A percentile compares a stretch with the other conserved stretches of the same genome.
phyloP scores from a whole-genome alignment of 2,113 vertebrate species.

The Pelusios castaneus region DNA sequence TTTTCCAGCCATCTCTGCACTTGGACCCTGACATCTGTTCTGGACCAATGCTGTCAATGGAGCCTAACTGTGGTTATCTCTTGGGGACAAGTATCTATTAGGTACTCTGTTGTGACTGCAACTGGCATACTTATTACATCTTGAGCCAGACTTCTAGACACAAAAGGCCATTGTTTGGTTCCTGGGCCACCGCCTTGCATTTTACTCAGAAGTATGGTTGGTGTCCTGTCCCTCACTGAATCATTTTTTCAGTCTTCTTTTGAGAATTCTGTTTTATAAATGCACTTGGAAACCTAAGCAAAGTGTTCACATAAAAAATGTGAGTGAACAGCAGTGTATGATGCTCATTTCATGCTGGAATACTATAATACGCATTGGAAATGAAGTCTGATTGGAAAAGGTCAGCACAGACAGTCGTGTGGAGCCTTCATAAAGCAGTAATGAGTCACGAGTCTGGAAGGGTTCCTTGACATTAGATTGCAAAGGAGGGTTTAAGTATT shows the following conservation, averaged over 20 bases:
- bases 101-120: background rate
- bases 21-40: background rate
- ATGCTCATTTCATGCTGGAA: slow-evolving; percentile 56
- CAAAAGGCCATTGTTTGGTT: background rate
- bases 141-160: background rate
- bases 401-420: slow-evolving; percentile 55
- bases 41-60: background rate
- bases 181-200: background rate
- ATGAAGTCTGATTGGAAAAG: slow-evolving; percentile 70
- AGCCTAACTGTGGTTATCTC: slow-evolving; percentile 37
- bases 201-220: background rate
- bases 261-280: background rate
- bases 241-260: background rate
- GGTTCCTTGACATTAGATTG: slow-evolving; percentile 52
- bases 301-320: background rate
- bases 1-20: background rate
- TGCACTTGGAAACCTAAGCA: slow-evolving; percentile 7
- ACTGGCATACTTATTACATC: background rate
- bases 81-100: slow-evolving; percentile 11
- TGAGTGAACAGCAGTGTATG: slow-evolving; percentile 11
- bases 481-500: slow-evolving; percentile 54
- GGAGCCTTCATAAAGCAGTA: slow-evolving; percentile 57
- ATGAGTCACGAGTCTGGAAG: slow-evolving; percentile 55
- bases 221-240: background rate
- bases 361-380: slow-evolving; percentile 56